These are phyloP conservation scores for Trichomalopsis sarcophagae DNA, from an alignment of 1,140 invertebrate genomes.

Conservation along the genomic window DNA sequence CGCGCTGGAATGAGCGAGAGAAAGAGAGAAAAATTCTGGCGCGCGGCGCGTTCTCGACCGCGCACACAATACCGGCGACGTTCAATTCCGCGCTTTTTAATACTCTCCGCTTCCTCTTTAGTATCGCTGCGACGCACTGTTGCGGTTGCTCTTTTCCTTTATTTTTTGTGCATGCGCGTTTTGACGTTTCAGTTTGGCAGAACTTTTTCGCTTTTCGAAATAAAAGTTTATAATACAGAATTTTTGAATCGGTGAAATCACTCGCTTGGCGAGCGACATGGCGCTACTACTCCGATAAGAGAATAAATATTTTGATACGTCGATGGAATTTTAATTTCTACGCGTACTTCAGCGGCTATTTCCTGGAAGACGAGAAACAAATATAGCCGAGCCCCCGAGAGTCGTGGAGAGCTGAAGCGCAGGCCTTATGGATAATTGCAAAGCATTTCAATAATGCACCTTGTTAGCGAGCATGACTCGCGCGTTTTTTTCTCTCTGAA, in stretches of 20 bases:
- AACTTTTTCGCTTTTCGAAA: too few relatives aligned
- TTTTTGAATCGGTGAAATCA: too few relatives aligned
- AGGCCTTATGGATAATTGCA: constrained; percentile 47
- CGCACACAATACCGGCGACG: not conserved
- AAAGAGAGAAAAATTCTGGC: constrained; percentile 29
- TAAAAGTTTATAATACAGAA: too few relatives aligned
- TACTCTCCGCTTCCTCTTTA: not conserved
- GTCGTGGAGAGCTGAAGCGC: not conserved
- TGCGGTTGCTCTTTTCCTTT: not conserved
- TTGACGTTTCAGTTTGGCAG: too few relatives aligned
- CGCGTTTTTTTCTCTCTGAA: constrained; percentile 48
- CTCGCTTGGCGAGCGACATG: not conserved
- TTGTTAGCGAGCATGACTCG: constrained; percentile 70
- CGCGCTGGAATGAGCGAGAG: not conserved
- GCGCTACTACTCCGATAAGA: not conserved
- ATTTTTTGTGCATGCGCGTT: too few relatives aligned
- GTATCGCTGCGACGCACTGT: not conserved
- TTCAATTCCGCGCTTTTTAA: constrained; percentile 25
- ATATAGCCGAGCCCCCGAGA: not conserved
- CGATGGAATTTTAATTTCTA: not conserved
- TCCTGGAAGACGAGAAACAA: not conserved
- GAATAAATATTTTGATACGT: not conserved
- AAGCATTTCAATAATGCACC: constrained; percentile 47
- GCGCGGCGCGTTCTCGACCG: not conserved
- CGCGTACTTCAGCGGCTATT: not conserved